Evolutionary conservation across 2,888 invertebrate genomes (phyloP), one percentile per base, ranked within the genome.

Genomic region (Ornithoptera priamus): DNA sequence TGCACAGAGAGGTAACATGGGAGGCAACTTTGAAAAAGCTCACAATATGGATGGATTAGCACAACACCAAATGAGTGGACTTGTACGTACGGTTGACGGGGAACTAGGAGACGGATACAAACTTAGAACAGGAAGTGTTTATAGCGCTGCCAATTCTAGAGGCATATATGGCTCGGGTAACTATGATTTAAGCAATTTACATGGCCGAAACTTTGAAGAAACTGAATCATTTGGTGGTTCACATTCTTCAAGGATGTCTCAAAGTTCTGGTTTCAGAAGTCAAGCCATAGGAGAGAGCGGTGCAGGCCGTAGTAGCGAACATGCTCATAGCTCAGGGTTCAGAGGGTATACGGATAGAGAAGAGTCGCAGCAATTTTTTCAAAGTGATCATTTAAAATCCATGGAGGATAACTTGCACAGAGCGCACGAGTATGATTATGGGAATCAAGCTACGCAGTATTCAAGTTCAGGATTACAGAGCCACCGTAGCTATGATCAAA

Each of bases 1-100:
- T 20, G 89, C 93, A 15, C 93, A 93, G 72, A 83, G 92, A 75
- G 93, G 93, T n/a, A 93, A 93, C 72, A 88, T 92, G 91, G 93
- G 93, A 20, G 93, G 93, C 3, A 93, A 93, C 75, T 93, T 84
- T 74, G 93, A 93, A 81, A 83, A 82, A 46, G 88, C 93, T 7
- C 93, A 93, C 73, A 93, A 93, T 73, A 93, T 93, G 93, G 93
- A 93, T 74, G 71, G 75, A 0, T 74, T 90, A 59, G 93, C 93
- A 18, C 92, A 93, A 73, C 81, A 88, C 69, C 93, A 93, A 78
- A 89, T 93, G 90, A 86, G 92, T 66, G 87, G 88, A 15, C 80
- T 90, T 2, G 86, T 90, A 12, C 81, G 78, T 62, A 89, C 89
- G 76, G 89, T 91, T 10, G 84, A 92, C 69, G 89, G 89, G 20